Evolutionary conservation across 1,140 invertebrate genomes (phyloP), one percentile per base, ranked within the genome.

Genomic region (Cheumatopsyche charites): DNA sequence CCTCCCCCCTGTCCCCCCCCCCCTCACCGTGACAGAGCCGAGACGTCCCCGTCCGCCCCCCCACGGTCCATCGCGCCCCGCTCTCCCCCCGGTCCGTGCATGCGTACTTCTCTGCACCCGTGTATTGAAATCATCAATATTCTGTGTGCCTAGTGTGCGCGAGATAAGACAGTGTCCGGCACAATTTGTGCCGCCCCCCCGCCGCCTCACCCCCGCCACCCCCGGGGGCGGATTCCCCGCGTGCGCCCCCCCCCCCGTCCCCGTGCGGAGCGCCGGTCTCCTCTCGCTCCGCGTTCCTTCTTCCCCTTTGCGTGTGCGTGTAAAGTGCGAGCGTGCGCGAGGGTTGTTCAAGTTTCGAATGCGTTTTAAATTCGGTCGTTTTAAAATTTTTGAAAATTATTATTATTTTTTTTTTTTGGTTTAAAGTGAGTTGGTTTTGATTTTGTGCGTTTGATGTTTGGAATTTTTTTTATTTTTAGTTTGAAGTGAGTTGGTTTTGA

Each of bases 61-160:
- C 49, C 15, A n/a, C 15, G 3, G 7, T 2, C n/a, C 19, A n/a
- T 19, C 49, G 15, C 55, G 17, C 23, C 21, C 21, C 2, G 42
- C 25, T 25, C 36, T 41, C 13, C 36, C 25, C 17, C 11, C 25
- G 36, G 19, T 63, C 70, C 70, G 73, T 74, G 70, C 73, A 74
- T 74, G 70, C 73, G 73, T 75, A 72, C 73, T 66, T 75, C 70
- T 71, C 69, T 62, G 69, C 29, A 36, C 29, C 61, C 70, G 70
- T 75, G 73, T 75, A 75, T 75, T 75, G 73, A 75, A 75, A 75
- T 75, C 73, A 75, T 75, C 73, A 75, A 75, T 75, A 75, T 75
- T 75, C 73, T 71, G 29, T 36, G 29, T 36, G 70, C 70, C 70
- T 72, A 75, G 73, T 75, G 73, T 75, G 73, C 73, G 73, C 36